Evolutionary conservation across 2,113 vertebrate genomes (phyloP), one percentile per base, ranked within the genome.

Genomic region (Emydura subglobosa): DNA sequence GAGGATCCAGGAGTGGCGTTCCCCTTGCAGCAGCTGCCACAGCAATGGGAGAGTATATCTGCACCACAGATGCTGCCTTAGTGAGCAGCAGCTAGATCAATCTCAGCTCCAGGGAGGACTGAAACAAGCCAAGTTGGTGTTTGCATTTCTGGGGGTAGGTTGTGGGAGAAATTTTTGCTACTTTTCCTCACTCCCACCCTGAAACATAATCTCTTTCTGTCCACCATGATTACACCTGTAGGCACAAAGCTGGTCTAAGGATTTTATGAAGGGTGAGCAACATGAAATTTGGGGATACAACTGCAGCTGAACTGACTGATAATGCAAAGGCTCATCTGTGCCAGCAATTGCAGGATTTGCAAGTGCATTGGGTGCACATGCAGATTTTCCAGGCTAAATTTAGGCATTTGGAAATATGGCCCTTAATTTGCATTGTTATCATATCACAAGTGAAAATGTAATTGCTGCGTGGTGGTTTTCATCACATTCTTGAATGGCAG

Each of bases 211-310:
- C 25, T 49, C 47, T 89, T 94, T 51, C 14, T 68, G 24, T 27
- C 3, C 17, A 39, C 25, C 1, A 1, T 0, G 1, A 22, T 82
- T 24, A 76, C n/a, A 44, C 72, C 6, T 57, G 49, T 10, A 0
- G 4, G 31, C n/a, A 68, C 39, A 74, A 65, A 4, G 14, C 25
- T 72, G 29, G 11, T 83, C 91, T 53, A 1, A 44, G 1, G 34
- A 14, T 54, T 82, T 83, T 83, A 59, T 14, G 79, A 16, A n/a
- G 10, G 27, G 17, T 85, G 53, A 51, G 79, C 55, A 57, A 74
- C 7, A 14, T 5, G 50, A 17, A 90, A 22, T 16, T 74, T 74
- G 1, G 1, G 3, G 83, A 79, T 49, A 85, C 22, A 22, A 88
- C n/a, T 72, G 47, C 79, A 51, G 34, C 16, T 5, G 76, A 85